Conservation (phyloP, 2,113 vertebrate genomes). For the Cyprichromis sp. region DNA sequence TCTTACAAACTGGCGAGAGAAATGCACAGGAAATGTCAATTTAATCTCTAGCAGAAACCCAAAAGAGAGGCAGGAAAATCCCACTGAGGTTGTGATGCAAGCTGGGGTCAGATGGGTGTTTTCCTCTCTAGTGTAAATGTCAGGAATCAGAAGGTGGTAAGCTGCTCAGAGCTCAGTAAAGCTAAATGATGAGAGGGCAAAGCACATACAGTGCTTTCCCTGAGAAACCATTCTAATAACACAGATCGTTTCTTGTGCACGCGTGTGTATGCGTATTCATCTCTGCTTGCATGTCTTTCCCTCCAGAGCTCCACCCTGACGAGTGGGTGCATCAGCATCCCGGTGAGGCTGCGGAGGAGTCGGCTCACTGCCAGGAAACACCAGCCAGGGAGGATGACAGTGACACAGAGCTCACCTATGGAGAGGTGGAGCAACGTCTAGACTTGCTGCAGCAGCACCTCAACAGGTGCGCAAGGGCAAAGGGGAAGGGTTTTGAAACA, state of each 20-base stretch:
- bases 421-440: constrained; percentile 91
- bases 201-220: neutral
- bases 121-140: neutral
- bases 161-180: neutral
- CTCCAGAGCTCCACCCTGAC: constrained; percentile 70
- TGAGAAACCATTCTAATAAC: neutral
- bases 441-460: constrained; percentile 96
- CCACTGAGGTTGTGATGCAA: neutral
- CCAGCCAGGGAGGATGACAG: constrained; percentile 83
- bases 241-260: neutral
- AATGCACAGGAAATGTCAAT: neutral
- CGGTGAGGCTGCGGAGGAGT: constrained; percentile 57
- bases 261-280: neutral
- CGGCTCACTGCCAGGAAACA: constrained; percentile 65
- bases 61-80: neutral
- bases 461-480: constrained; percentile 78
- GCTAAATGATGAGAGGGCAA: constrained; percentile 4
- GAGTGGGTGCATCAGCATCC: constrained; percentile 74
- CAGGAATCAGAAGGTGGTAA: neutral
- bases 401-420: constrained; percentile 88
- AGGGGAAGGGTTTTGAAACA: neutral
- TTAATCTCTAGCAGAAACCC: neutral
- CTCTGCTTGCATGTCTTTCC: neutral
- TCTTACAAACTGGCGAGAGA: neutral
- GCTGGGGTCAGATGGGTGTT: neutral